Percentiles rank a stretch among this genome's conserved stretches.
These are phyloP conservation scores for Gobiocypris rarus DNA, from an alignment of 2,113 vertebrate genomes.

Conservation along the genomic window DNA sequence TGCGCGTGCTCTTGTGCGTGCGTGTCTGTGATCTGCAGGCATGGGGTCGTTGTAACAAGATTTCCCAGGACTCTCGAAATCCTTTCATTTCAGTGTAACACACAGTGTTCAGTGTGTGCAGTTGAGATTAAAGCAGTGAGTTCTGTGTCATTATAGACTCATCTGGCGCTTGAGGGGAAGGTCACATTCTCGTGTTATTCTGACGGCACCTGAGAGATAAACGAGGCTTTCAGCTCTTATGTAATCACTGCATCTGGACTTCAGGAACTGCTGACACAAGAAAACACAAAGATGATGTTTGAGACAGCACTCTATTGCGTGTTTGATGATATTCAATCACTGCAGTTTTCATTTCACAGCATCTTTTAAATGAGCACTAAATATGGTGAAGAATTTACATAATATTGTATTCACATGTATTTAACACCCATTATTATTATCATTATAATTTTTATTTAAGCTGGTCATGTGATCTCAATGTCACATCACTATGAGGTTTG, in stretches of 20 bases:
- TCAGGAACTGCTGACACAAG: not conserved
- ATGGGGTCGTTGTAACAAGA: not conserved
- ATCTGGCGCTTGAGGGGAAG: not conserved
- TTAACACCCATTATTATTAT: too few species aligned
- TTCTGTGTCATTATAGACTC: not conserved
- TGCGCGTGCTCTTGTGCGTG: not conserved
- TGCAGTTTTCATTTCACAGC: too few species aligned
- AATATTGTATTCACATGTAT: too few species aligned
- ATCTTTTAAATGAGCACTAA: too few species aligned
- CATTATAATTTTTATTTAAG: too few species aligned
- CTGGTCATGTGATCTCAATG: too few species aligned
- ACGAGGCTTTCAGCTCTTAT: not conserved
- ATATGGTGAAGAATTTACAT: too few species aligned
- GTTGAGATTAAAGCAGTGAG: not conserved
- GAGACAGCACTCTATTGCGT: too few species aligned
- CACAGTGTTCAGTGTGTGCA: not conserved
- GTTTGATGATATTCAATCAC: too few species aligned
- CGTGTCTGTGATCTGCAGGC: conserved; percentile 12
- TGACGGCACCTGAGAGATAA: conserved; percentile 15
- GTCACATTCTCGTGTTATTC: not conserved
- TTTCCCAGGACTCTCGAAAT: not conserved
- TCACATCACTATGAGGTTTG: too few species aligned
- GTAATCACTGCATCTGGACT: conserved; percentile 11
- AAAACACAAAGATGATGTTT: not conserved
- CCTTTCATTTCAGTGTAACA: not conserved